These are phyloP conservation scores for Xiphias gladius DNA, from an alignment of 2,113 vertebrate genomes.

Conservation along the genomic window DNA sequence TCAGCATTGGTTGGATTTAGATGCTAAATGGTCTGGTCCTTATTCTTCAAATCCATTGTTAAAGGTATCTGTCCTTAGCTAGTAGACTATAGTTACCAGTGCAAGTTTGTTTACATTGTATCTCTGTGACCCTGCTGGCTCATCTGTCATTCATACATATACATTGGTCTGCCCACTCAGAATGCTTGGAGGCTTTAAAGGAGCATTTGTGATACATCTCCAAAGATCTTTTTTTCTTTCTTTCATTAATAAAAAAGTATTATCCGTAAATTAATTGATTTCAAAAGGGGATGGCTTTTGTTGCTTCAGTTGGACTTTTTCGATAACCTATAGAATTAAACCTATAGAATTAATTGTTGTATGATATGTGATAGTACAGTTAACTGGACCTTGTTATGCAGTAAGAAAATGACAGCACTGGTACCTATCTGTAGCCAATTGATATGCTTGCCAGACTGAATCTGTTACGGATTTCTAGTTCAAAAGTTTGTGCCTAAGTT, in stretches of 20 bases:
- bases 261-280: background rate
- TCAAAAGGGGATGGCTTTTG: too few species aligned
- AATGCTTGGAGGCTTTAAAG: background rate
- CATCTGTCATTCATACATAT: constrained; percentile 4
- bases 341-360: too few species aligned
- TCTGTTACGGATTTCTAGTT: background rate
- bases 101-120: background rate
- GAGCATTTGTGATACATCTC: background rate
- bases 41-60: background rate
- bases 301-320: too few species aligned
- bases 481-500: background rate
- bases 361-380: too few species aligned
- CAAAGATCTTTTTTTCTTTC: background rate
- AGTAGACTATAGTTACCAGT: background rate
- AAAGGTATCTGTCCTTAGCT: background rate
- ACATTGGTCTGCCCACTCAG: background rate
- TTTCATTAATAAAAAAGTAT: background rate
- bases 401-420: background rate
- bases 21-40: background rate
- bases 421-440: too few species aligned
- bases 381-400: too few species aligned
- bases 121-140: background rate
- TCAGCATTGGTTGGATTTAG: background rate
- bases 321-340: too few species aligned
- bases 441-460: background rate